Percentiles rank a stretch among this genome's conserved stretches.
These are phyloP conservation scores for Coenonympha arcania DNA, from an alignment of 2,888 invertebrate genomes.

Conservation along the genomic window DNA sequence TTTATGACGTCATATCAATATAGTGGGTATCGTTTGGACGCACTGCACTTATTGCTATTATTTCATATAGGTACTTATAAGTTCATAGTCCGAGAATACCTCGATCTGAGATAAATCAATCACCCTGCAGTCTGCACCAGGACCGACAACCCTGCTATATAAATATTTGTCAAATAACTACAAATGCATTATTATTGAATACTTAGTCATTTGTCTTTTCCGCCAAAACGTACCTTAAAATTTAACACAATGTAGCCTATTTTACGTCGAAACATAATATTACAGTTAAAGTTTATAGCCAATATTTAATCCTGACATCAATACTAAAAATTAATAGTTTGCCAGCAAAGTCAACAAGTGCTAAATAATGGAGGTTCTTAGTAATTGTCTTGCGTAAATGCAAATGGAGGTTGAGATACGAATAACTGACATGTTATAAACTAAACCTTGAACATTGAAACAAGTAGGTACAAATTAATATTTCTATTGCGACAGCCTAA, in stretches of 20 bases:
- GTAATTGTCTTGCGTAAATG: slow-evolving; percentile 26
- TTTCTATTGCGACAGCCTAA: slow-evolving; percentile 9
- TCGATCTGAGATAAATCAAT: too few species aligned
- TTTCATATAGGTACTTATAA: too few species aligned
- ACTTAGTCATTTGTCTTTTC: neutral
- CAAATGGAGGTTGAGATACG: slow-evolving; percentile 5
- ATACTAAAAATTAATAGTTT: slow-evolving; percentile 21
- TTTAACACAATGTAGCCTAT: slow-evolving; percentile 3
- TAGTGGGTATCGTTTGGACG: too few species aligned
- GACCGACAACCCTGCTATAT: too few species aligned
- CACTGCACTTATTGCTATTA: too few species aligned
- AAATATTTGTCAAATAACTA: too few species aligned
- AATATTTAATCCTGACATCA: slow-evolving; percentile 19
- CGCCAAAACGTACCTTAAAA: slow-evolving; percentile 2
- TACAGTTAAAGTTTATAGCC: slow-evolving; percentile 16
- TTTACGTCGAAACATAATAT: slow-evolving; percentile 7
- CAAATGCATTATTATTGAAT: too few species aligned
- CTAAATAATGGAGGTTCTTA: slow-evolving; percentile 21
- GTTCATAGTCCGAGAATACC: too few species aligned
- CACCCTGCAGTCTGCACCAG: too few species aligned
- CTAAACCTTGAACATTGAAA: slow-evolving; percentile 17
- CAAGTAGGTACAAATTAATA: slow-evolving; percentile 11
- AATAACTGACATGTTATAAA: slow-evolving; percentile 9
- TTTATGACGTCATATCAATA: too few species aligned
- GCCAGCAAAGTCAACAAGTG: slow-evolving; percentile 20